Evolutionary conservation across 2,113 vertebrate species (phyloP), one percentile per base, ranked within the genome.

Genomic region (Felis chaus): DNA sequence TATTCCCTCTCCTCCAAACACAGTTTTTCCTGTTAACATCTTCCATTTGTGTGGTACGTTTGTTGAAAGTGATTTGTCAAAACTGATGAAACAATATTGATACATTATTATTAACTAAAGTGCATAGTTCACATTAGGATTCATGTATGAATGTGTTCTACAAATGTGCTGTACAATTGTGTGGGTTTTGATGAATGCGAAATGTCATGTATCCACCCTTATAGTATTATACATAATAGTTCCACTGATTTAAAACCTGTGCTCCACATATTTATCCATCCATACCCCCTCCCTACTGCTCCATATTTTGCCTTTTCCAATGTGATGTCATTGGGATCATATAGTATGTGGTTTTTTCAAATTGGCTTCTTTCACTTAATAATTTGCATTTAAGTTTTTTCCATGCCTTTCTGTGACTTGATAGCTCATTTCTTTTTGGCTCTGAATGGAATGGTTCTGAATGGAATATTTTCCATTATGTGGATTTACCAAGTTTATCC

Each of bases 361-460:
- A n/a, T 50, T 68, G 9, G 2, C 11, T 55, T 85, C 7, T 92
- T 85, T 94, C 25, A 88, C 69, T 88, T 91, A 78, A 36, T 36
- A 39, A 71, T 74, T 80, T 33, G 21, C 16, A 65, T 66, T 33
- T 87, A 53, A 33, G 19, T 25, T 39, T 48, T 69, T 27, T 88
- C 18, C 14, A 3, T 83, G 63, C 73, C 69, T 79, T 94, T 79
- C 76, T 89, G 36, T 88, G 69, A 21, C 27, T 50, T 89, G 9
- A 71, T 57, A 31, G 48, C 36, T 96, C 39, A 71, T 33, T 95
- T 95, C 55, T 87, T 39, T 96, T n/a, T 68, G 65, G 66, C 41
- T 66, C 14, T 78, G 68, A 74, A 66, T 61, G 7, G 21, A 21
- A 21, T 57, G 55, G 19, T 57, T 57, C 55, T 57, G 55, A 57